Evolutionary conservation across 2,888 invertebrate genomes (phyloP).

Genomic region (Trissolcus japonicus): DNA sequence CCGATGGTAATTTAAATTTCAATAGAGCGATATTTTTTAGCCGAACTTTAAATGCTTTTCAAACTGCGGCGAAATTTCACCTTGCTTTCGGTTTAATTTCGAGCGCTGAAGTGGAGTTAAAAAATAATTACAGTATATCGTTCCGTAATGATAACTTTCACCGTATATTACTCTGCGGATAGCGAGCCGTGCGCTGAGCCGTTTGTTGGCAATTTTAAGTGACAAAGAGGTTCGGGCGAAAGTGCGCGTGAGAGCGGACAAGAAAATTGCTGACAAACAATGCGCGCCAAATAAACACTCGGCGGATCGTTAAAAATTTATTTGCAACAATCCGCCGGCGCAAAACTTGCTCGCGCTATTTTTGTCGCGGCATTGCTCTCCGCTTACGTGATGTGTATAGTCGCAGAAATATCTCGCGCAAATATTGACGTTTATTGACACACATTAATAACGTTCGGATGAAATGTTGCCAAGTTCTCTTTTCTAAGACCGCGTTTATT

Average conservation of each 20-base stretch:
- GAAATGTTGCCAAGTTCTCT: constrained; percentile 9
- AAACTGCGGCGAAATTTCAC: constrained; percentile 22
- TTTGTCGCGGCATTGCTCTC: not conserved
- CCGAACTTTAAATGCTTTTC: not conserved
- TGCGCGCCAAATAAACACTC: not conserved
- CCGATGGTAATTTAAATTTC: not conserved
- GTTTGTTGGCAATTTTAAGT: constrained; percentile 35
- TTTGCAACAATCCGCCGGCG: constrained; percentile 2
- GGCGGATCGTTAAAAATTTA: constrained; percentile 16
- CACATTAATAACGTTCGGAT: constrained; percentile 21
- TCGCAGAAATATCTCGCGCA: constrained; percentile 16
- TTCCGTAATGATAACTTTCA: constrained; percentile 39
- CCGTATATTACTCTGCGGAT: constrained; percentile 12
- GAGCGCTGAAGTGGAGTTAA: constrained; percentile 9
- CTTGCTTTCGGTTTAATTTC: constrained; percentile 35
- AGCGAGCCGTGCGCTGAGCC: constrained; percentile 11
- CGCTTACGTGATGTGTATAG: not conserved
- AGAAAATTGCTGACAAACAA: constrained; percentile 17
- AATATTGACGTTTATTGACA: constrained; percentile 40
- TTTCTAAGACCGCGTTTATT: constrained; percentile 31
- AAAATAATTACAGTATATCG: constrained; percentile 30
- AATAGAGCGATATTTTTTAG: not conserved
- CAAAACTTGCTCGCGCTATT: too few relatives aligned
- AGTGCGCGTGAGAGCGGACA: constrained; percentile 22
- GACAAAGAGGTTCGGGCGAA: constrained; percentile 47